Base-by-base conservation (phyloP, 1,140 invertebrate species). In the Phortica variegata region DNA sequence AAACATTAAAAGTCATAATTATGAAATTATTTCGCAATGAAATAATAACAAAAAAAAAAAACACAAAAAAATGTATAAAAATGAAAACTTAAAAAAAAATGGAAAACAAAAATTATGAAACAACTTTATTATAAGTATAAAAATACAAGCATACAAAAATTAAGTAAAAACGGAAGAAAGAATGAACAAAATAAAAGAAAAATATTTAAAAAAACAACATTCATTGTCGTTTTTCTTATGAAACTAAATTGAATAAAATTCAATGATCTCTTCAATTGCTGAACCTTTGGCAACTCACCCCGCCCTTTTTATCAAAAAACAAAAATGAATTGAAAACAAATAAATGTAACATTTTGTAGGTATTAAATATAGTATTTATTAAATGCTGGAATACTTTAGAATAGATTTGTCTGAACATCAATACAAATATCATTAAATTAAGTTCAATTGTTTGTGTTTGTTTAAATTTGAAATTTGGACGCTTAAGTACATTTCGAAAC, bases 161-260 rank as follows among this genome's bases (percentile, higher is more conserved):
- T 21, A 37, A 40, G 58, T 40, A 61, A 65, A 65, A 58, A 43
- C 49, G 45, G 45, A 43, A 49, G 62, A 50, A 61, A 59, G 54
- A 47, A 32, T 61, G 62, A 65, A 52, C 44, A 52, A 66, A 65
- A 65, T 68, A 65, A 65, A 68, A 53, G 58, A 59, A 49, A 57
- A 66, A 66, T 66, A 57, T 60, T 54, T 59, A 43, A 56, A 56
- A 60, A 54, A 60, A 58, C 47, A 47, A 7, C 44, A 44, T 32
- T 5, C 54, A 33, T 43, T 16, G 13, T 18, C 7, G 41, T 31
- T 33, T 39, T 33, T 31, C 15, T 37, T 5, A 8, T 17, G 13
- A 49, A 42, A n/a, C 29, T 31, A 38, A 23, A 36, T 38, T 44
- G 48, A 8, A 17, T 31, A 45, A 43, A 23, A 18, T 1, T 1